These are phyloP conservation scores for Lamellibrachia satsuma DNA, from an alignment of 2,888 invertebrate genomes.

Conservation along the genomic window DNA sequence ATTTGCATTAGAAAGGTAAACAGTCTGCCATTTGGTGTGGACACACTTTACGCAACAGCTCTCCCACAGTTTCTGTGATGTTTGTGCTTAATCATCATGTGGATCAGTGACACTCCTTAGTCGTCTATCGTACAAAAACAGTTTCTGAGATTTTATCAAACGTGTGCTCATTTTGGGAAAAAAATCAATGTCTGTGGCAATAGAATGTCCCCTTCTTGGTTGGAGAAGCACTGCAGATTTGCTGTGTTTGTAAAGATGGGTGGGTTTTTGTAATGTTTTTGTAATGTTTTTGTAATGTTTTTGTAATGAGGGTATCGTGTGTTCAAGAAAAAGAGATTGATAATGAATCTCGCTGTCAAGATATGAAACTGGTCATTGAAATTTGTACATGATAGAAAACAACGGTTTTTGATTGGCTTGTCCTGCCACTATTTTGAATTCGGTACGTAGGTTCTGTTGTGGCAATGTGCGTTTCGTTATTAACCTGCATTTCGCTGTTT, in stretches of 20 bases:
- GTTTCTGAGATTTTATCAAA: not conserved
- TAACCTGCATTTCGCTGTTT: not conserved
- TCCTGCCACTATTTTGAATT: not conserved
- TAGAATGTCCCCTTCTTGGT: not conserved
- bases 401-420: not conserved
- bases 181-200: not conserved
- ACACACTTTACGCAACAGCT: not conserved
- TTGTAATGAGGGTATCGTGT: not conserved
- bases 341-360: not conserved
- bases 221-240: not conserved
- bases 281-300: too few relatives aligned
- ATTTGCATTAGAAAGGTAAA: slow-evolving; percentile 11
- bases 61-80: not conserved
- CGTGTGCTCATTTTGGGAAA: not conserved
- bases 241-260: not conserved
- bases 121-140: not conserved
- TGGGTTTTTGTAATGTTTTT: too few relatives aligned
- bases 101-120: not conserved
- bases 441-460: not conserved
- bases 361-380: not conserved
- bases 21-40: not conserved
- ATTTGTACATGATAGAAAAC: not conserved
- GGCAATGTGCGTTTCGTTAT: not conserved
- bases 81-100: not conserved
- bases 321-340: not conserved